Evolutionary conservation across 1,140 invertebrate genomes (phyloP).

Genomic region (Apis florea): DNA sequence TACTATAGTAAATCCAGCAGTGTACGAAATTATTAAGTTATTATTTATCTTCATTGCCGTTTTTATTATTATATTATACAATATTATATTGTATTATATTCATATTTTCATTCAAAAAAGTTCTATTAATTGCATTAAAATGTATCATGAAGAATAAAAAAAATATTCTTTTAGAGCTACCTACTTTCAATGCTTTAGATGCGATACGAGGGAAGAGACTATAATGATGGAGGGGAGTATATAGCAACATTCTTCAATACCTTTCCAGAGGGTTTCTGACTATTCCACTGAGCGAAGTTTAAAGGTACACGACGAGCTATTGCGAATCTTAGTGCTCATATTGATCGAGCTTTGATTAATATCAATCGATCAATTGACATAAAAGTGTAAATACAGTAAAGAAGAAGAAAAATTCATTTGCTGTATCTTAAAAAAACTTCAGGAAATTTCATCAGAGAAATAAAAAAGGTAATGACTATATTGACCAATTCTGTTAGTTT

Average conservation of each 20-base stretch:
- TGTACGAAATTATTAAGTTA: background rate
- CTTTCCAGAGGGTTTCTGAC: background rate
- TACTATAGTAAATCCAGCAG: constrained; percentile 12
- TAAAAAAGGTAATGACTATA: background rate
- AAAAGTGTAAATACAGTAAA: background rate
- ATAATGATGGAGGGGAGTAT: background rate
- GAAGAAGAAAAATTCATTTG: too few species aligned
- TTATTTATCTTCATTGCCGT: too few species aligned
- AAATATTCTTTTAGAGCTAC: too few species aligned
- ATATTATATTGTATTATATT: background rate
- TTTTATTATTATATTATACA: background rate
- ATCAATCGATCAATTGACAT: constrained; percentile 15
- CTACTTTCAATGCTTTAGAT: background rate
- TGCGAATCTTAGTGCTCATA: constrained; percentile 4
- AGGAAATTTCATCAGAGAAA: background rate
- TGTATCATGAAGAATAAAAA: too few species aligned
- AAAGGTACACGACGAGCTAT: background rate
- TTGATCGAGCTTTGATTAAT: background rate
- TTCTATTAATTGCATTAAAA: background rate
- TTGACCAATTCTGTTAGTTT: background rate
- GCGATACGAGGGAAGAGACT: background rate
- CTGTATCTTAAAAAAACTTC: background rate
- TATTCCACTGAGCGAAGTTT: background rate
- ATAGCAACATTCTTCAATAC: background rate
- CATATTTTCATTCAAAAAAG: background rate